Evolutionary conservation across 2,113 vertebrate species (phyloP), one percentile per base, ranked within the genome.

Genomic region (Pyxicephalus adspersus): DNA sequence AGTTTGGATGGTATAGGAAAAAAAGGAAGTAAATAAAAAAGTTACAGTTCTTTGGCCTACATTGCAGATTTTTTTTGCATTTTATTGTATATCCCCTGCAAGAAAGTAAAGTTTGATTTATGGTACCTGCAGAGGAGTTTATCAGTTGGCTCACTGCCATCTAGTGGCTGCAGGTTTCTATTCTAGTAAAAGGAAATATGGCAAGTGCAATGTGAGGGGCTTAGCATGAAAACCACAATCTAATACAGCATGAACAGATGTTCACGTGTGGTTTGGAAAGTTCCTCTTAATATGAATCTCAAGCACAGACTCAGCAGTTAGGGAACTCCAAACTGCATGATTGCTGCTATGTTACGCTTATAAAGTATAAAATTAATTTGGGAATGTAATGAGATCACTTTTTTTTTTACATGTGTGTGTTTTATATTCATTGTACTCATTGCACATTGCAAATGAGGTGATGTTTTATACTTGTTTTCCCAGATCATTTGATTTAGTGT

Each of bases 181-280:
- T 67, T 7, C 38, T 23, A 20, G 26, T 15, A 34, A 67, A 78
- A 66, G 17, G 26, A n/a, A 45, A 50, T 23, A 7, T 18, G 64
- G 17, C 55, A 45, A 54, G 75, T 65, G 20, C 20, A 61, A 22
- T 26, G 22, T 61, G 13, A 57, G 57, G 34, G 45, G 28, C 63
- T 76, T 64, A 63, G 57, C 38, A 64, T 50, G 51, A 78, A 66
- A 65, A 78, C 64, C 63, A 57, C 63, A 78, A 67, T 38, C 45
- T 64, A 77, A 77, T 64, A 64, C 61, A 65, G 26, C 51, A 64
- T 77, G 61, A 78, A 64, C 76, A 78, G 60, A 78, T 66, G 72
- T 75, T 38, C 54, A 38, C 18, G 31, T 75, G 60, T 64, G 60
- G 58, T 64, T 77, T 51, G 29, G 45, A 77, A 31, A 77, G 52